Conservation (phyloP, 2,113 vertebrate species). For the Phasianus colchicus region DNA sequence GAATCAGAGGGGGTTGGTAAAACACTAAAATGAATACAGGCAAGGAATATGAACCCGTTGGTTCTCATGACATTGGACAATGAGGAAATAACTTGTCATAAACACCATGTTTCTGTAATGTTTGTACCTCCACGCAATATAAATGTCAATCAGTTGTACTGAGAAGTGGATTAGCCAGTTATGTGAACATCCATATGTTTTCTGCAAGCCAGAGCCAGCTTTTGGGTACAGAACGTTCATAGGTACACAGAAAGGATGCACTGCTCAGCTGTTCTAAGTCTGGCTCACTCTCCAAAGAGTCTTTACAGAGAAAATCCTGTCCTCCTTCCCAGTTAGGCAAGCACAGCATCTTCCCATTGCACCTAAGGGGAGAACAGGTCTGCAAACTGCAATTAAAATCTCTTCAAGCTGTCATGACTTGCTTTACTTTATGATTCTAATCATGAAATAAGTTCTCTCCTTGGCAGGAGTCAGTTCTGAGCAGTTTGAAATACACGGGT, state of each 20-base stretch:
- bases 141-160: not conserved
- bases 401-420: not conserved
- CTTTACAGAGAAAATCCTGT: not conserved
- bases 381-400: not conserved
- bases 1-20: not conserved
- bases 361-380: not conserved
- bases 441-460: not conserved
- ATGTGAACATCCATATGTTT: not conserved
- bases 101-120: not conserved
- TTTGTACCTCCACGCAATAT: not conserved
- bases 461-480: not conserved
- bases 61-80: not conserved
- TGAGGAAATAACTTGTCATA: not conserved
- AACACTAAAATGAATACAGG: not conserved
- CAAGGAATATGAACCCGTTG: not conserved
- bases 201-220: not conserved
- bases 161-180: not conserved
- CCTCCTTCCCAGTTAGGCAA: not conserved
- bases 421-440: not conserved
- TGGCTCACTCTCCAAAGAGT: not conserved
- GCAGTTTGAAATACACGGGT: not conserved
- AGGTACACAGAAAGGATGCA: not conserved
- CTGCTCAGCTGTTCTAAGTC: not conserved
- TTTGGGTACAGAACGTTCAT: not conserved
- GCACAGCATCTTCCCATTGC: not conserved